A percentile compares a stretch with the other conserved stretches of the same genome.
Conservation (phyloP, 2,797 vertebrate genomes). For the Agapornis canus region DNA sequence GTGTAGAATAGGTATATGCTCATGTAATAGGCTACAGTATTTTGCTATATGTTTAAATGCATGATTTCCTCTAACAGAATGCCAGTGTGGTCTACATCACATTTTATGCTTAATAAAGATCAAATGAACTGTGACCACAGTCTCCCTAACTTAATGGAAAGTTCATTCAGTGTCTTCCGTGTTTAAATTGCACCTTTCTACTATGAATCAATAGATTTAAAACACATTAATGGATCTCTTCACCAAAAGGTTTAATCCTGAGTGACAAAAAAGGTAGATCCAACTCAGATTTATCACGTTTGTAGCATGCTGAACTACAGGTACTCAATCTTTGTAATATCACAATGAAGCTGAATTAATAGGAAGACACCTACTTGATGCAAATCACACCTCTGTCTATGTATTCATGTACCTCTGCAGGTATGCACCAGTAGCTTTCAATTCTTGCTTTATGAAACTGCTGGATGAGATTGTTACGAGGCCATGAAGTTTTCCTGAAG, state of each 20-base stretch:
- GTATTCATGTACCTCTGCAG: neutral
- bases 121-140: conserved; percentile 81
- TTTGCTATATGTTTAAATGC: conserved; percentile 77
- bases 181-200: conserved; percentile 74
- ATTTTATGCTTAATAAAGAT: conserved; percentile 81
- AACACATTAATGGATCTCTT: conserved; percentile 62
- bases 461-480: neutral
- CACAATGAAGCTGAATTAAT: neutral
- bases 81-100: conserved; percentile 74
- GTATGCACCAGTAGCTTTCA: neutral
- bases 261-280: conserved; percentile 4
- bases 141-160: conserved; percentile 79
- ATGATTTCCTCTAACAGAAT: conserved; percentile 79
- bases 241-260: conserved; percentile 57
- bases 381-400: neutral
- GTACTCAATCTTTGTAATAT: neutral
- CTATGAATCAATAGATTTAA: conserved; percentile 75
- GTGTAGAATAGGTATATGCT: conserved; percentile 77
- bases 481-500: neutral
- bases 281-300: conserved; percentile 59
- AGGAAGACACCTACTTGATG: neutral
- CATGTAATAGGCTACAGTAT: conserved; percentile 75
- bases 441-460: neutral
- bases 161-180: conserved; percentile 75
- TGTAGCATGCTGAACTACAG: neutral